These are phyloP conservation scores for Intellagama lesueurii DNA, from an alignment of 2,797 vertebrate genomes.

Conservation along the genomic window DNA sequence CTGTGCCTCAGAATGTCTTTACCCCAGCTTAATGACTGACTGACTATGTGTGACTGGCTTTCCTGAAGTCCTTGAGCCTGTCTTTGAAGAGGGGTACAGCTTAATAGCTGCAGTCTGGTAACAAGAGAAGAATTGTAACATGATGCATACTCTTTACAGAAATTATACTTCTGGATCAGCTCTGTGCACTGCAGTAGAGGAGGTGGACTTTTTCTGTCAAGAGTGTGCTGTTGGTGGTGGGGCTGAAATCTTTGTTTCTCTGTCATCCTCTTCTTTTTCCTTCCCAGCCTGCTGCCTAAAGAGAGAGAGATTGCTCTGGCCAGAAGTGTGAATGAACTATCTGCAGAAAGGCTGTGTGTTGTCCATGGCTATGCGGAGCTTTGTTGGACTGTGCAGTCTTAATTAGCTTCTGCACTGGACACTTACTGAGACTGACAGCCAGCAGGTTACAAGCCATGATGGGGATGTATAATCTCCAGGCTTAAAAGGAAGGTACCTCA, in stretches of 20 bases:
- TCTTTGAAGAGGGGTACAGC: not conserved
- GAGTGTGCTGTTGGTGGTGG: not conserved
- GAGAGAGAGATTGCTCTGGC: not conserved
- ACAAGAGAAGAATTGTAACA: not conserved
- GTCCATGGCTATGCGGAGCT: not conserved
- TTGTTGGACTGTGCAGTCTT: not conserved
- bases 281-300: not conserved
- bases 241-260: not conserved
- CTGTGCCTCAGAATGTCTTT: not conserved
- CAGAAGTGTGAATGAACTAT: not conserved
- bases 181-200: not conserved
- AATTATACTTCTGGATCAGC: not conserved
- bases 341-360: not conserved
- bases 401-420: not conserved
- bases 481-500: too few relatives aligned
- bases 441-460: too few relatives aligned
- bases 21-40: not conserved
- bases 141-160: not conserved
- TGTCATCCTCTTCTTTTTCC: not conserved
- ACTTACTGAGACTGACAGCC: not conserved
- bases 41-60: not conserved
- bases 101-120: not conserved
- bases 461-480: too few relatives aligned
- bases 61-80: not conserved
- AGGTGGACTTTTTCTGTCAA: not conserved